These are phyloP conservation scores for Neosalanx taihuensis DNA, from an alignment of 2,797 vertebrate species.

Conservation along the genomic window DNA sequence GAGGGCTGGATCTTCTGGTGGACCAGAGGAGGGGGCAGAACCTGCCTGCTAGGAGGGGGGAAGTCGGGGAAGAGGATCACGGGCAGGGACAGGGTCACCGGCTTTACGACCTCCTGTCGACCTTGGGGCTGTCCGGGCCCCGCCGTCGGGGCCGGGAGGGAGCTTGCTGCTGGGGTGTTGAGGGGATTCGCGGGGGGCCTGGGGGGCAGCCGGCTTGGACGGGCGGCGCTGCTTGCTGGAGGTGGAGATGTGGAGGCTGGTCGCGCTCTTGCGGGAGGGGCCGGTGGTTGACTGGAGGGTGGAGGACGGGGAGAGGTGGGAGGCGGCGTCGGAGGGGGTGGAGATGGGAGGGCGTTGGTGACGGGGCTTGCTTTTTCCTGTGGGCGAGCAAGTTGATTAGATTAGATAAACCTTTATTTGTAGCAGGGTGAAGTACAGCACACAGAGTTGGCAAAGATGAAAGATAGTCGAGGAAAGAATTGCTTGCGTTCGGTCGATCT, in stretches of 20 bases:
- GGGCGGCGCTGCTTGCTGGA: neutral
- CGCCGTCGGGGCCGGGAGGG: neutral
- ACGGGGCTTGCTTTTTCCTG: slow-evolving; percentile 48
- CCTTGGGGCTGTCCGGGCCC: slow-evolving; percentile 28
- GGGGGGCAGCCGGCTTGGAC: neutral
- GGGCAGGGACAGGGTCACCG: slow-evolving; percentile 69
- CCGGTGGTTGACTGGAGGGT: neutral
- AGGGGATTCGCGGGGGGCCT: fast-evolving
- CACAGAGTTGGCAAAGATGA: too few species aligned
- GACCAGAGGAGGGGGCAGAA: slow-evolving; percentile 12
- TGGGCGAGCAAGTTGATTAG: slow-evolving; percentile 23
- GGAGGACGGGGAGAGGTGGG: slow-evolving; percentile 4
- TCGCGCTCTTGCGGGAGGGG: slow-evolving; percentile 7
- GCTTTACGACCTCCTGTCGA: slow-evolving; percentile 63
- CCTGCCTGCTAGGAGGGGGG: slow-evolving; percentile 14
- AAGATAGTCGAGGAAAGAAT: neutral
- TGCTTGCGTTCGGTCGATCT: neutral
- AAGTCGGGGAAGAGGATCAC: slow-evolving; percentile 55
- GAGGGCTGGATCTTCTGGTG: slow-evolving; percentile 8
- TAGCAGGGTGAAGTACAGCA: too few species aligned
- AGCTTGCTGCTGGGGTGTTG: neutral
- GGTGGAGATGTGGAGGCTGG: neutral
- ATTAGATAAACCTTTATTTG: too few species aligned
- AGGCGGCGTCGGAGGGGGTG: slow-evolving; percentile 12
- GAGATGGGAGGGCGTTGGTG: slow-evolving; percentile 23